phyloP scores from a whole-genome alignment of 2,113 vertebrate genomes.

The Chaetura pelagica region DNA sequence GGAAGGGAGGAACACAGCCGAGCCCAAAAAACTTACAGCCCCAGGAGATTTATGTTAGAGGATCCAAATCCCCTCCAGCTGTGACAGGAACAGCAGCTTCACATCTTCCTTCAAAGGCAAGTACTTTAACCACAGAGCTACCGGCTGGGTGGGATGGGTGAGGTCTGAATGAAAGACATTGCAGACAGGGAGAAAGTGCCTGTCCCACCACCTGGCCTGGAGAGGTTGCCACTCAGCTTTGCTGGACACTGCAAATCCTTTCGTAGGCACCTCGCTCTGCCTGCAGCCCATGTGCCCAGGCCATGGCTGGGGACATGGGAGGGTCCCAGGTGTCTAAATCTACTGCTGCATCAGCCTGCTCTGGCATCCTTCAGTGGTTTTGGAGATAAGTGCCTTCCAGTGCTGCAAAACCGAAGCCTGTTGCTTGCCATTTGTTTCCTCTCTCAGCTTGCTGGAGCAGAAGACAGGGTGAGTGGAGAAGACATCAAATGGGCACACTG shows the following conservation, averaged over 20 bases:
- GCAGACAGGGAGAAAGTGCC: not conserved
- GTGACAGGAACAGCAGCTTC: not conserved
- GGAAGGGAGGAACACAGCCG: rapidly evolving
- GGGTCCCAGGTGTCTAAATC: not conserved
- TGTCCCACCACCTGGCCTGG: not conserved
- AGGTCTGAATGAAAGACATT: not conserved
- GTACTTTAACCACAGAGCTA: not conserved
- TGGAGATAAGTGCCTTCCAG: rapidly evolving
- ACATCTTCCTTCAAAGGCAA: not conserved
- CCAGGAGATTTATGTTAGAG: not conserved
- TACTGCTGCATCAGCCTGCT: not conserved
- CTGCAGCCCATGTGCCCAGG: not conserved
- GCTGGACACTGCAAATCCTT: not conserved
- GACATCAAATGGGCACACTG: rapidly evolving
- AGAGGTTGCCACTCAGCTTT: not conserved
- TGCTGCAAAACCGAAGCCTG: not conserved
- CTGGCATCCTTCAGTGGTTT: not conserved
- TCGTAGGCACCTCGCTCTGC: not conserved
- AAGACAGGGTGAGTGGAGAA: not conserved
- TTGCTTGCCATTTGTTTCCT: rapidly evolving
- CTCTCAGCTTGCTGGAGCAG: not conserved
- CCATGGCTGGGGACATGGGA: rapidly evolving
- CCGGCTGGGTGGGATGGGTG: rapidly evolving
- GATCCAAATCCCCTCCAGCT: not conserved
- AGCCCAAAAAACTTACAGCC: not conserved